Evolutionary conservation across 92 coral and sea anemone species (phyloP).

Genomic region (Palythoa grandis): DNA sequence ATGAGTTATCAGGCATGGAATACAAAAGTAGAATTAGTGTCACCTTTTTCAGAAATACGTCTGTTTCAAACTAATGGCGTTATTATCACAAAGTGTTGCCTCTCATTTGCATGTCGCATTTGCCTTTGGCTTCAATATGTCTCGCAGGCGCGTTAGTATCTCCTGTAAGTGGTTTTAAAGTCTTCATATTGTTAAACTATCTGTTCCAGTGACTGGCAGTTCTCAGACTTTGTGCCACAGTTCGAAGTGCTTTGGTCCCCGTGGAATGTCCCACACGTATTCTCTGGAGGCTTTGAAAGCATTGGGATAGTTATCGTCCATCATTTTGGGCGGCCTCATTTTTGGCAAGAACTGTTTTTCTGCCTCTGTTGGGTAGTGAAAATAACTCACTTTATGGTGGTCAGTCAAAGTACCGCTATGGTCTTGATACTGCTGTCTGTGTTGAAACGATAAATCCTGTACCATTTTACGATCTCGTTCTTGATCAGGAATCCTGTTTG

Average conservation of each 20-base stretch:
- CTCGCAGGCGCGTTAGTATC: neutral
- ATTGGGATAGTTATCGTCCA: conserved; percentile 77
- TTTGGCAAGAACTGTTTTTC: conserved; percentile 82
- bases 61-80: neutral
- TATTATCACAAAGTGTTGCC: neutral
- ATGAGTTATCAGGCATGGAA: neutral
- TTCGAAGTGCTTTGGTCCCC: conserved; percentile 93
- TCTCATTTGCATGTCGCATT: neutral
- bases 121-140: neutral
- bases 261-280: conserved; percentile 74
- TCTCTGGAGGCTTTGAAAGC: conserved; percentile 80
- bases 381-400: conserved; percentile 70
- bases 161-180: neutral
- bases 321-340: conserved; percentile 48
- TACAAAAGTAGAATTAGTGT: neutral
- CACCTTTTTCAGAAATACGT: neutral
- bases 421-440: conserved; percentile 89
- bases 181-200: neutral
- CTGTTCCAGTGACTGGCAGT: neutral
- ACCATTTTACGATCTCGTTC: conserved; percentile 87
- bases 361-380: conserved; percentile 95
- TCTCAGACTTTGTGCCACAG: conserved; percentile 79
- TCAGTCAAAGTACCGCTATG: conserved; percentile 79
- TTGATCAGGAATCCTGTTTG: conserved; percentile 91
- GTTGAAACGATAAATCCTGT: conserved; percentile 71